phyloP scores from a whole-genome alignment of 2,113 vertebrate species.

The Rostratula benghalensis region DNA sequence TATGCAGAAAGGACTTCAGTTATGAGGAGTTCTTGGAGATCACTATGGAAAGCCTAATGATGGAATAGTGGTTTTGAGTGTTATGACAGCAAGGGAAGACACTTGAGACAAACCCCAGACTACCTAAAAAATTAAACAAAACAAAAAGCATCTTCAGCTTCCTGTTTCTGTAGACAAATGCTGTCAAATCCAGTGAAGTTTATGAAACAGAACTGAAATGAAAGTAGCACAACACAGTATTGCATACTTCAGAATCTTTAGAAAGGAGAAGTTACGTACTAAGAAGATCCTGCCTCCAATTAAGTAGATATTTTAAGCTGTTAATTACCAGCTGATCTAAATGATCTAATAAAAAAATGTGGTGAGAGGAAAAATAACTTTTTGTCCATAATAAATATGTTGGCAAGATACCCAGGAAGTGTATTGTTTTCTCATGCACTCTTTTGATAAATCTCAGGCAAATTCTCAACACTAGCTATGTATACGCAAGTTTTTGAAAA shows the following conservation, averaged over 20 bases:
- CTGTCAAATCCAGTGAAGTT: neutral
- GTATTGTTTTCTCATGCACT: neutral
- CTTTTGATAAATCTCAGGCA: neutral
- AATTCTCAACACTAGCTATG: neutral
- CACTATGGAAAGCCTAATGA: neutral
- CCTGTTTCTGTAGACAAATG: neutral
- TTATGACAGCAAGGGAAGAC: neutral
- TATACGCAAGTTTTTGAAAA: neutral
- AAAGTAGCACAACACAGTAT: neutral
- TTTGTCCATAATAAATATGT: neutral
- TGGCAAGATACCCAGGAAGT: neutral
- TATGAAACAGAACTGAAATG: neutral
- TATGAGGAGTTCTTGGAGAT: conserved; percentile 4
- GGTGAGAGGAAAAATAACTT: neutral
- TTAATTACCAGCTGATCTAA: neutral
- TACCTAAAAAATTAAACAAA: neutral
- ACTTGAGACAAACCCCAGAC: conserved; percentile 19
- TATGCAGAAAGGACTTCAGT: neutral
- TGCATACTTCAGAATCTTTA: neutral
- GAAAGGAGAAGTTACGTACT: neutral
- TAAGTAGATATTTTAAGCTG: neutral
- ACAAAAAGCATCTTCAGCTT: conserved; percentile 9
- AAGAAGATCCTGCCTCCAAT: neutral
- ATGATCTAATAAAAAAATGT: neutral
- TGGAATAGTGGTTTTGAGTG: neutral